These are phyloP conservation scores for Chloroceryle amazona DNA, from an alignment of 2,797 vertebrate genomes.

Conservation along the genomic window DNA sequence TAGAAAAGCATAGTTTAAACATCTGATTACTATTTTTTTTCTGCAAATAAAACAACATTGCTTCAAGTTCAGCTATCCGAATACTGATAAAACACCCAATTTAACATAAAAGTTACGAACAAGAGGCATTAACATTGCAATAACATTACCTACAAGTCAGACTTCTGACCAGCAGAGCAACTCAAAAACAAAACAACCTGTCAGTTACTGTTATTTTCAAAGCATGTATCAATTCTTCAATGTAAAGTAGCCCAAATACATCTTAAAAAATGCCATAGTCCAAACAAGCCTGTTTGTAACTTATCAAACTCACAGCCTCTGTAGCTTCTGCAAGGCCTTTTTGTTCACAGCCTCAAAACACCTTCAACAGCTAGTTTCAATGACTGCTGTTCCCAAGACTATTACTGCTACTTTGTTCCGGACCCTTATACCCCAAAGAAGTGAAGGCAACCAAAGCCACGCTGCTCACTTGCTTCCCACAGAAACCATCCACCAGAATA, in stretches of 20 bases:
- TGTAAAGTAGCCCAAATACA: background rate
- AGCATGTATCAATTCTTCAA: background rate
- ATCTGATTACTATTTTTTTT: background rate
- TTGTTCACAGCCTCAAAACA: background rate
- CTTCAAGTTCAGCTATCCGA: background rate
- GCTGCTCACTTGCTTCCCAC: background rate
- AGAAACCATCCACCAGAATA: background rate
- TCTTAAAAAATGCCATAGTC: background rate
- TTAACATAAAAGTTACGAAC: background rate
- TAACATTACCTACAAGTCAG: background rate
- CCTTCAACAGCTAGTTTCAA: background rate
- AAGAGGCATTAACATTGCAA: background rate
- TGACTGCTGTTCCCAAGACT: background rate
- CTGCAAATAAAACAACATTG: background rate
- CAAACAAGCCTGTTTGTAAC: background rate
- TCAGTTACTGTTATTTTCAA: background rate
- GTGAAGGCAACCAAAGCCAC: background rate
- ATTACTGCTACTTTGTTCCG: background rate
- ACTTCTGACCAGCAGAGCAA: background rate
- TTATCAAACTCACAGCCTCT: background rate
- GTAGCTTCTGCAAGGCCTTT: background rate
- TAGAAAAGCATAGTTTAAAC: conserved; percentile 36
- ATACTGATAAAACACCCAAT: background rate
- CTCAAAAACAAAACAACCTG: background rate
- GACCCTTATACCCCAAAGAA: background rate